Percentiles rank a stretch among this genome's conserved stretches.
Evolutionary conservation across 2,113 vertebrate genomes (phyloP).

Genomic region (Dipodomys merriami): DNA sequence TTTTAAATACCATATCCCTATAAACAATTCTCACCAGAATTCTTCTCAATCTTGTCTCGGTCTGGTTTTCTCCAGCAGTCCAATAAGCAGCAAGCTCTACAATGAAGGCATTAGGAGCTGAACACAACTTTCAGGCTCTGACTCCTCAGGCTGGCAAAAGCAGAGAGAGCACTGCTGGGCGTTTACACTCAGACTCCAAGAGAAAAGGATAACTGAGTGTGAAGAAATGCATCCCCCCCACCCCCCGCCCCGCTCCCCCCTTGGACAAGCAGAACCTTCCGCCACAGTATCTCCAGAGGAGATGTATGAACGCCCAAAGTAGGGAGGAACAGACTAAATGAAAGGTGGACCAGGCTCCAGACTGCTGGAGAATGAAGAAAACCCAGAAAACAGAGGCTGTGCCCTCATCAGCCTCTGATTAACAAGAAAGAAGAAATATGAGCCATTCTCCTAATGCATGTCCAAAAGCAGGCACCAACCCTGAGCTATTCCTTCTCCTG

Average conservation of each 20-base stretch:
- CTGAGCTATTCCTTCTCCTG: not conserved
- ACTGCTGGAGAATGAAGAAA: not conserved
- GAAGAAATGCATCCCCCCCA: conserved; percentile 28
- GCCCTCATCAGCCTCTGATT: not conserved
- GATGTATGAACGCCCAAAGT: conserved; percentile 58
- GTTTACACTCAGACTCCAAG: conserved; percentile 61
- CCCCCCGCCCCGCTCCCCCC: conserved; percentile 37
- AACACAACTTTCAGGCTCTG: conserved; percentile 71
- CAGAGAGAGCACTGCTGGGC: conserved; percentile 66
- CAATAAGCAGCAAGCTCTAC: conserved; percentile 61
- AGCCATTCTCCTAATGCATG: not conserved
- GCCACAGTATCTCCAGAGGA: conserved; percentile 62
- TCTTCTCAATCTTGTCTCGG: conserved; percentile 78
- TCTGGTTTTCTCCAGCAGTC: conserved; percentile 77
- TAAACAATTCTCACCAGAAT: conserved; percentile 81
- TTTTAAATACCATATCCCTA: conserved; percentile 78
- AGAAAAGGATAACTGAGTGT: not conserved
- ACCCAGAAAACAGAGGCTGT: not conserved
- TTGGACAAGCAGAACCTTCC: conserved; percentile 66
- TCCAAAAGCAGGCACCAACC: not conserved
- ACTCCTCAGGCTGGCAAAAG: conserved; percentile 74
- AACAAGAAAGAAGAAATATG: not conserved
- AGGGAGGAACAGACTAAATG: conserved; percentile 33
- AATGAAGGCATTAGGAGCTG: conserved; percentile 72
- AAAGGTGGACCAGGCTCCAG: conserved; percentile 6